phyloP scores from a whole-genome alignment of 2,797 vertebrate species.

The Danio tinwini region DNA sequence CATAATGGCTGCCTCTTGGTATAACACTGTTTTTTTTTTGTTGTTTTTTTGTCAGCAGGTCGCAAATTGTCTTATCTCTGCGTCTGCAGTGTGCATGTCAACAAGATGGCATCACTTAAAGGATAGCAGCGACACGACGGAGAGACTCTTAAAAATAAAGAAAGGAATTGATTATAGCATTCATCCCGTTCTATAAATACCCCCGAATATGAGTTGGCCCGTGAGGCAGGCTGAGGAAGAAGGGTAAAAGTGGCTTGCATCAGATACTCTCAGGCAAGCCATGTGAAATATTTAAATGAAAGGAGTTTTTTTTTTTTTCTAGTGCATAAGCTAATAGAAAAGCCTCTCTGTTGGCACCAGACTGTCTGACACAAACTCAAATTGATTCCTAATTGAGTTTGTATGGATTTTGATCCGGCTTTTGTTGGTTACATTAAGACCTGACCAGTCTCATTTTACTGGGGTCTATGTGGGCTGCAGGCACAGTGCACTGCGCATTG shows the following conservation, averaged over 20 bases:
- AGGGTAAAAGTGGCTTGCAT: slow-evolving; percentile 58
- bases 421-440: slow-evolving; percentile 86
- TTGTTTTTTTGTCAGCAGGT: slow-evolving; percentile 18
- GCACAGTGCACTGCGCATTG: slow-evolving; percentile 73
- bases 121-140: slow-evolving; percentile 4
- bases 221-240: slow-evolving; percentile 58
- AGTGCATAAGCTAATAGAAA: slow-evolving; percentile 88
- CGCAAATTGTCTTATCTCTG: slow-evolving; percentile 12
- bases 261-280: slow-evolving; percentile 74
- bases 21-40: slow-evolving; percentile 11
- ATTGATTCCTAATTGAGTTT: slow-evolving; percentile 89
- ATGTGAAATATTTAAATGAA: slow-evolving; percentile 88
- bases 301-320: slow-evolving; percentile 85
- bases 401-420: slow-evolving; percentile 87
- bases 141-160: slow-evolving; percentile 45
- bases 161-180: slow-evolving; percentile 46
- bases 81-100: slow-evolving; percentile 5
- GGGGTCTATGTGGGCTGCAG: slow-evolving; percentile 79
- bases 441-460: slow-evolving; percentile 86
- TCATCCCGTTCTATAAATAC: slow-evolving; percentile 45
- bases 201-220: slow-evolving; percentile 50
- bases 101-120: slow-evolving; percentile 29
- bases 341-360: slow-evolving; percentile 89
- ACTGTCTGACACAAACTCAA: slow-evolving; percentile 89
- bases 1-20: slow-evolving; percentile 24